A percentile compares a stretch with the other conserved stretches of the same genome.
Evolutionary conservation across 1,140 invertebrate species (phyloP).

Genomic region (Lordiphosa stackelbergi): DNA sequence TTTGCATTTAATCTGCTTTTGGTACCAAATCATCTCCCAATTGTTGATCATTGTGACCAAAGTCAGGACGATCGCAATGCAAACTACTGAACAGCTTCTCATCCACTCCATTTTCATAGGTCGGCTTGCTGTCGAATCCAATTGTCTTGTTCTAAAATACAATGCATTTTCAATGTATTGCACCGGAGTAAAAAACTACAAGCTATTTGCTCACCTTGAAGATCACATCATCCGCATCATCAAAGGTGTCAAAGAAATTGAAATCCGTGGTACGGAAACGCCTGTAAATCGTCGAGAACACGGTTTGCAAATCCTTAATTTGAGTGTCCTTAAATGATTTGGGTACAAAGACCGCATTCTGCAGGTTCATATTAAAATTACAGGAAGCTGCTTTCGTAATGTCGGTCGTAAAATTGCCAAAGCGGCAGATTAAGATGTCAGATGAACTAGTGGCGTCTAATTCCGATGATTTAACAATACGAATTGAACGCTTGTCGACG

Average conservation of each 20-base stretch:
- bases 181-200: neutral
- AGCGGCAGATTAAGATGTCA: conserved; percentile 24
- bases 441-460: neutral
- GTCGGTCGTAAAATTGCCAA: conserved; percentile 2
- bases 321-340: neutral
- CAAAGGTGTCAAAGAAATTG: conserved; percentile 34
- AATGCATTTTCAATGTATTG: conserved; percentile 1
- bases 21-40: too few species aligned
- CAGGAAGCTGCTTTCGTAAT: neutral
- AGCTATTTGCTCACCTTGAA: conserved; percentile 27
- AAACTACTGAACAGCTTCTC: too few species aligned
- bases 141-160: neutral
- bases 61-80: too few species aligned
- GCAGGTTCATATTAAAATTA: conserved; percentile 5
- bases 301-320: neutral
- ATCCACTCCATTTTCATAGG: too few species aligned
- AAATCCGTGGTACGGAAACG: conserved; percentile 1
- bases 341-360: neutral
- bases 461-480: conserved; percentile 17
- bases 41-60: too few species aligned
- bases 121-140: too few species aligned
- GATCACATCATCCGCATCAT: conserved; percentile 19
- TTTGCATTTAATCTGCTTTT: too few species aligned
- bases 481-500: neutral
- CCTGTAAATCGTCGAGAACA: neutral